Percentiles rank a stretch among this genome's conserved stretches.
phyloP scores from a whole-genome alignment of 1,140 invertebrate genomes.

The Eueides isabella region DNA sequence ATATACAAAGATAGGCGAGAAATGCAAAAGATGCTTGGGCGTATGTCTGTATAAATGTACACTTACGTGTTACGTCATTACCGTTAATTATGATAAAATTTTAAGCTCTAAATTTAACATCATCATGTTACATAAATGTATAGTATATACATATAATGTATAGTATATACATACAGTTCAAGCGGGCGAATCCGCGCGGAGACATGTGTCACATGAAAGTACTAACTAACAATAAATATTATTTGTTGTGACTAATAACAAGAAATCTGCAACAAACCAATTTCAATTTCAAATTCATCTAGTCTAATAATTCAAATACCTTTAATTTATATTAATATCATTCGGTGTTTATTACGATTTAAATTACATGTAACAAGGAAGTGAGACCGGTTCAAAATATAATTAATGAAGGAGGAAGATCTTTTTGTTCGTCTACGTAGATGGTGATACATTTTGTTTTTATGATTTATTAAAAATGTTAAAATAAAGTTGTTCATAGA shows the following conservation, averaged over 20 bases:
- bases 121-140: too few species aligned
- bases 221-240: not conserved
- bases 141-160: too few species aligned
- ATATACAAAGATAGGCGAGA: too few species aligned
- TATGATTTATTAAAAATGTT: not conserved
- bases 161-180: too few species aligned
- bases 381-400: conserved; percentile 22
- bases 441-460: not conserved
- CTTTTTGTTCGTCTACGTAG: conserved; percentile 4
- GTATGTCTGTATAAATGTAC: too few species aligned
- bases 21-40: too few species aligned
- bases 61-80: too few species aligned
- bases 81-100: too few species aligned
- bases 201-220: too few species aligned
- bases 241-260: conserved; percentile 16
- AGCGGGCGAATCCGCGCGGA: too few species aligned
- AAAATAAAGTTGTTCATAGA: not conserved
- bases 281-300: too few species aligned
- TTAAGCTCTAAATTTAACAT: too few species aligned
- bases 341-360: conserved; percentile 14
- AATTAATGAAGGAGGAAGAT: conserved; percentile 5
- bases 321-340: conserved; percentile 29
- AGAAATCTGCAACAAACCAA: conserved; percentile 29
- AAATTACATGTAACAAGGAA: conserved; percentile 29
- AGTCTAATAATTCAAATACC: conserved; percentile 16